Evolutionary conservation across 2,113 vertebrate species (phyloP).

Genomic region (Actenoides lindsayi): DNA sequence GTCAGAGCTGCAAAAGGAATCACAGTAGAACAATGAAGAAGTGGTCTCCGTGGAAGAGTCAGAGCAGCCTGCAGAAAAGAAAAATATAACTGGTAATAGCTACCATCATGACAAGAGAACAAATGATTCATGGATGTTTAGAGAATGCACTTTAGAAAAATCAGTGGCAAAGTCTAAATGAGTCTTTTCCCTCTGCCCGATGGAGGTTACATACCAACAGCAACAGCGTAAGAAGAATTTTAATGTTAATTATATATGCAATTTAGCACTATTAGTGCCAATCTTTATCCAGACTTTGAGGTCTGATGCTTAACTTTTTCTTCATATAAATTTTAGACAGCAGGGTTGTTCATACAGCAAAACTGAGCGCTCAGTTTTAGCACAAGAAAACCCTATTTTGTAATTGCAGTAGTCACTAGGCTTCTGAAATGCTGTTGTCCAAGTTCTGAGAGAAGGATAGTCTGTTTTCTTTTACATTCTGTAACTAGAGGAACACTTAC

Average conservation of each 20-base stretch:
- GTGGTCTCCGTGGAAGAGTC: slow-evolving; percentile 87
- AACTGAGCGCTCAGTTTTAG: accelerated
- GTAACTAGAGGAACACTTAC: not conserved
- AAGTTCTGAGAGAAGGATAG: not conserved
- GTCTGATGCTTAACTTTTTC: not conserved
- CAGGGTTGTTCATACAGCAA: not conserved
- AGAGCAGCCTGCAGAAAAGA: slow-evolving; percentile 83
- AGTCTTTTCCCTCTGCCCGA: not conserved
- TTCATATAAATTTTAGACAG: not conserved
- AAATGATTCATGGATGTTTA: not conserved
- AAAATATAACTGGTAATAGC: not conserved
- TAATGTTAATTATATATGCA: not conserved
- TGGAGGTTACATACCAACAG: not conserved
- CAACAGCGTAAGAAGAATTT: not conserved
- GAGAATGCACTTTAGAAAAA: not conserved
- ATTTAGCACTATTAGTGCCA: not conserved
- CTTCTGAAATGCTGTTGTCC: not conserved
- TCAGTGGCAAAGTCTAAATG: not conserved
- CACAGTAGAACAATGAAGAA: slow-evolving; percentile 92
- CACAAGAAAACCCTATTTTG: not conserved
- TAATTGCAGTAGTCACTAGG: not conserved
- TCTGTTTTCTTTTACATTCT: not conserved
- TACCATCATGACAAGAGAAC: not conserved
- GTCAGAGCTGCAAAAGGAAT: slow-evolving; percentile 86
- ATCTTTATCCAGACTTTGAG: not conserved